Conservation (phyloP, 2,888 invertebrate species). For the Cryptocephalus moraei region DNA sequence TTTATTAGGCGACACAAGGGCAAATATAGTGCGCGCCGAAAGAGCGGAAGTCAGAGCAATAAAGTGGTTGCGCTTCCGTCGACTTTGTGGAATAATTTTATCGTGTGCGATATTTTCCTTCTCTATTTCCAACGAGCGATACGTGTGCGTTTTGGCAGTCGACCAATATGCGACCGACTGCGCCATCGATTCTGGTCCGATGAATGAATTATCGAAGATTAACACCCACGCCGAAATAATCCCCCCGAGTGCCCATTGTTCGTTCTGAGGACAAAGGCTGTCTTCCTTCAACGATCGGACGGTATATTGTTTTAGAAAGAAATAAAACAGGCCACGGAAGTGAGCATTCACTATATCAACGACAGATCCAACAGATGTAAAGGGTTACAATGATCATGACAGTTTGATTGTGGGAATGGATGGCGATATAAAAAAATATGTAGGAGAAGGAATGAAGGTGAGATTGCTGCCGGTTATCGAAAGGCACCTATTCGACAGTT, state of each 20-base stretch:
- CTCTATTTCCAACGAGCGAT: too few species aligned
- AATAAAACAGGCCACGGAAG: not conserved
- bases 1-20: not conserved
- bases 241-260: too few species aligned
- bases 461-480: too few species aligned
- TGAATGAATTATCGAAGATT: too few species aligned
- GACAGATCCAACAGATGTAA: slow-evolving; percentile 13
- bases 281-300: too few species aligned
- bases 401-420: slow-evolving; percentile 17
- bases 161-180: too few species aligned
- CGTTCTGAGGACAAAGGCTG: too few species aligned
- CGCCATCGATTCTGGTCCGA: too few species aligned
- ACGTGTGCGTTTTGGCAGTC: too few species aligned
- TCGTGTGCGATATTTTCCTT: slow-evolving; percentile 15
- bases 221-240: too few species aligned
- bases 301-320: not conserved
- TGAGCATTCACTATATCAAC: not conserved
- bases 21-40: slow-evolving; percentile 2
- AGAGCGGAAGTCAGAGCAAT: slow-evolving; percentile 15
- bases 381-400: slow-evolving; percentile 16
- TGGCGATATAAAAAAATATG: not conserved
- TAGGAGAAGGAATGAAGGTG: too few species aligned
- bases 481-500: too few species aligned
- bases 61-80: slow-evolving; percentile 15
- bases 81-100: slow-evolving; percentile 16